These are phyloP conservation scores for Hydrotaea diabolus DNA, from an alignment of 2,888 invertebrate genomes.

Conservation along the genomic window DNA sequence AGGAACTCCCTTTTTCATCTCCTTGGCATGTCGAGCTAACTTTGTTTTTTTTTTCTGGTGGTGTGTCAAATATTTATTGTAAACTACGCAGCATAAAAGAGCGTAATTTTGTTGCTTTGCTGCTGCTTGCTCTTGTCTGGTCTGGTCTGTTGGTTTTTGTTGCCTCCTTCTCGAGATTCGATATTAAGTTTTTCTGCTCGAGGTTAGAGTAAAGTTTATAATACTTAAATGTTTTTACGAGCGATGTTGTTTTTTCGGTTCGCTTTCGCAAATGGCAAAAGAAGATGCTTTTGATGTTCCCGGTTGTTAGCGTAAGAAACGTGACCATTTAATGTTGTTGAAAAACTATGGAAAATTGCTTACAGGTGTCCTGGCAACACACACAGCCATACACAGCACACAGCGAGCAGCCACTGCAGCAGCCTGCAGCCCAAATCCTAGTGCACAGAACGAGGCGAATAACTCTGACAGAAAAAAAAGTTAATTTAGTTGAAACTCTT, in stretches of 20 bases:
- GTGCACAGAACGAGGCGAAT: background rate
- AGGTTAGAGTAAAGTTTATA: slow-evolving; percentile 36
- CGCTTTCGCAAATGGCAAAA: slow-evolving; percentile 15
- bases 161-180: slow-evolving; percentile 18
- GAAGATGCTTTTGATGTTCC: slow-evolving; percentile 54
- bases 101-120: slow-evolving; percentile 7
- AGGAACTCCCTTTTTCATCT: slow-evolving; percentile 14
- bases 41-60: background rate
- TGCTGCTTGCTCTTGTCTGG: too few species aligned
- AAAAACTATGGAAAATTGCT: slow-evolving; percentile 15
- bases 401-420: background rate
- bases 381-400: too few species aligned
- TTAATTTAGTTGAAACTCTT: background rate
- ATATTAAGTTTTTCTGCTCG: slow-evolving; percentile 36
- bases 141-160: slow-evolving; percentile 12
- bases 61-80: slow-evolving; percentile 23
- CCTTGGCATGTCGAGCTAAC: background rate
- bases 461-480: background rate
- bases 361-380: slow-evolving; percentile 38
- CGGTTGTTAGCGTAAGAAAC: slow-evolving; percentile 77
- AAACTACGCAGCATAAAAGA: slow-evolving; percentile 10
- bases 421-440: background rate
- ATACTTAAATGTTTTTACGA: slow-evolving; percentile 38
- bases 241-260: slow-evolving; percentile 13
- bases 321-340: slow-evolving; percentile 76